A percentile compares a stretch with the other conserved stretches of the same genome.
Evolutionary conservation across 2,888 invertebrate genomes (phyloP).

Genomic region (Scaptomyza tumidula): DNA sequence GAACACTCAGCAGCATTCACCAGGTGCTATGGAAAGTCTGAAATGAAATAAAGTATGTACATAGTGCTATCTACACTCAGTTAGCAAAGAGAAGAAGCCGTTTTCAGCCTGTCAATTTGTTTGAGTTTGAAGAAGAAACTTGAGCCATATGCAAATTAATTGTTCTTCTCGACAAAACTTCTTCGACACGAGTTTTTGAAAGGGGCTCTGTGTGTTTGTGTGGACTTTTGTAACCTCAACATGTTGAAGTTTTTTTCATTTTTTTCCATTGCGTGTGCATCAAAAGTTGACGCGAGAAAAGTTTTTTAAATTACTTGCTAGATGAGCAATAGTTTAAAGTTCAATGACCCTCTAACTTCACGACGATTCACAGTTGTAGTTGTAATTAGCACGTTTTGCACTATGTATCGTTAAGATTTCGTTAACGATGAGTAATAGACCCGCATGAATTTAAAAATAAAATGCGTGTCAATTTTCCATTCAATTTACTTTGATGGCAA

Average conservation of each 20-base stretch:
- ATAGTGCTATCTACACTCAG: not conserved
- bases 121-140: constrained; percentile 8
- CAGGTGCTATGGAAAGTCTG: not conserved
- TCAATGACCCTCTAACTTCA: constrained; percentile 27
- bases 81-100: not conserved
- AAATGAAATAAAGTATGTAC: constrained; percentile 3
- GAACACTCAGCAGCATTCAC: not conserved
- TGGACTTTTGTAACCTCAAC: constrained; percentile 20
- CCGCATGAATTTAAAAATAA: constrained; percentile 18
- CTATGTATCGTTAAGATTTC: constrained; percentile 3
- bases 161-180: constrained; percentile 33
- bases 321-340: constrained; percentile 40
- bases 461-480: constrained; percentile 67
- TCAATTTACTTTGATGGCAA: constrained; percentile 75
- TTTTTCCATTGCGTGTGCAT: constrained; percentile 43
- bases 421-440: constrained; percentile 19
- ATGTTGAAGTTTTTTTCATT: not conserved
- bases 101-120: not conserved
- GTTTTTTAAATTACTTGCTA: constrained; percentile 68
- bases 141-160: constrained; percentile 54
- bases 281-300: constrained; percentile 45
- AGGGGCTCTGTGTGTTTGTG: not conserved
- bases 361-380: constrained; percentile 1
- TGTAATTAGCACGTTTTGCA: constrained; percentile 2
- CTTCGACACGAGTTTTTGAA: constrained; percentile 4